Percentiles rank a stretch among this genome's conserved stretches.
Evolutionary conservation across 2,797 vertebrate species (phyloP).

Genomic region (Varecia variegata): DNA sequence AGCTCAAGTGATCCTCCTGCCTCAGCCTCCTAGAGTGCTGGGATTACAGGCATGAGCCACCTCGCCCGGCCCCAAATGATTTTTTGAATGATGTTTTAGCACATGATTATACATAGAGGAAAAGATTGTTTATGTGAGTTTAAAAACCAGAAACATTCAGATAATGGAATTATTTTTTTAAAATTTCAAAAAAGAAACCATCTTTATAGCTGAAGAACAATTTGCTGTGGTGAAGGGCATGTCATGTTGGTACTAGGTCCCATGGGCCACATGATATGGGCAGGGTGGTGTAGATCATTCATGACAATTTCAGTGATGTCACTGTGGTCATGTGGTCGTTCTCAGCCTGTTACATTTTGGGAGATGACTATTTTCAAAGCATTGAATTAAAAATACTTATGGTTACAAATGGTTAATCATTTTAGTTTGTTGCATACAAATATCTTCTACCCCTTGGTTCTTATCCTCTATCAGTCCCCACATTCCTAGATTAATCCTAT

Average conservation of each 20-base stretch:
- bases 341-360: background rate
- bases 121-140: background rate
- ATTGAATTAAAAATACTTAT: conserved; percentile 27
- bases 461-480: background rate
- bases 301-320: background rate
- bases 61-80: no score
- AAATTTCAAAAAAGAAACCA: background rate
- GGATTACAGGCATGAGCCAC: background rate
- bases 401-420: background rate
- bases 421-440: background rate
- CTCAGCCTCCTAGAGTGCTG: background rate
- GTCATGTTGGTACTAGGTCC: background rate
- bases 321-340: background rate
- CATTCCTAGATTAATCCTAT: background rate
- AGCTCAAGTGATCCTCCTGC: background rate
- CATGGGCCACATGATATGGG: background rate
- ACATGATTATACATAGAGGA: background rate
- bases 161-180: background rate
- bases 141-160: background rate
- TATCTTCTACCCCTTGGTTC: background rate
- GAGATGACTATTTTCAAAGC: conserved; percentile 33
- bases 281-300: background rate
- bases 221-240: background rate
- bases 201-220: background rate
- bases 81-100: background rate